Evolutionary conservation across 2,888 invertebrate species (phyloP).

Genomic region (Melipona bicolor): DNA sequence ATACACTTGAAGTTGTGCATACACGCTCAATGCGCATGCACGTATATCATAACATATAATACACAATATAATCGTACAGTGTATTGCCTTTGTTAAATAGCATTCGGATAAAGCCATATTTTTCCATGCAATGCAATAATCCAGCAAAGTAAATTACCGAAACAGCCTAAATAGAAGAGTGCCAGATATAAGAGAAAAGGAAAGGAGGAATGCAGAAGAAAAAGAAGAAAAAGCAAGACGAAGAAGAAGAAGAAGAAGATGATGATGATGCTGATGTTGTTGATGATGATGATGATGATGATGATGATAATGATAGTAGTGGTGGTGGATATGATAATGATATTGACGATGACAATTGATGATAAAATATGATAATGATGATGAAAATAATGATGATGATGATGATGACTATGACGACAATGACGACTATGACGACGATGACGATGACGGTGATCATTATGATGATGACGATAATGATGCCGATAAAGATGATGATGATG

Average conservation of each 20-base stretch:
- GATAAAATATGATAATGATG: background rate
- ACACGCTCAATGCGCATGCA: background rate
- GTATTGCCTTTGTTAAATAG: slow-evolving; percentile 83
- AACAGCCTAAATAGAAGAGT: slow-evolving; percentile 77
- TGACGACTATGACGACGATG: background rate
- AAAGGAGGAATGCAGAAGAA: slow-evolving; percentile 5
- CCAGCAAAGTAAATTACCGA: slow-evolving; percentile 76
- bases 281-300: background rate
- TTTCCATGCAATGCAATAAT: slow-evolving; percentile 84
- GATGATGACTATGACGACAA: background rate
- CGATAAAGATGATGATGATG: background rate
- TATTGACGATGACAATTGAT: background rate
- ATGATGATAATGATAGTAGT: background rate
- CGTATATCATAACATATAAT: slow-evolving; percentile 3
- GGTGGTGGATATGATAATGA: background rate
- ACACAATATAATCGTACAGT: slow-evolving; percentile 75
- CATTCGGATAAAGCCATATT: slow-evolving; percentile 84
- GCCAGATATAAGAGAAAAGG: slow-evolving; percentile 69
- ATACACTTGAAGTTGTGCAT: slow-evolving; percentile 70
- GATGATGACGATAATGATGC: background rate
- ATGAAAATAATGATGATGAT: background rate
- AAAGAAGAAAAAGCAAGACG: background rate
- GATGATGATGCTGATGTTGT: background rate
- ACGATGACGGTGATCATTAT: background rate
- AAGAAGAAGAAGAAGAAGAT: slow-evolving; percentile 19